Evolutionary conservation across 2,888 invertebrate species (phyloP).

Genomic region (Folsomia manolachei): DNA sequence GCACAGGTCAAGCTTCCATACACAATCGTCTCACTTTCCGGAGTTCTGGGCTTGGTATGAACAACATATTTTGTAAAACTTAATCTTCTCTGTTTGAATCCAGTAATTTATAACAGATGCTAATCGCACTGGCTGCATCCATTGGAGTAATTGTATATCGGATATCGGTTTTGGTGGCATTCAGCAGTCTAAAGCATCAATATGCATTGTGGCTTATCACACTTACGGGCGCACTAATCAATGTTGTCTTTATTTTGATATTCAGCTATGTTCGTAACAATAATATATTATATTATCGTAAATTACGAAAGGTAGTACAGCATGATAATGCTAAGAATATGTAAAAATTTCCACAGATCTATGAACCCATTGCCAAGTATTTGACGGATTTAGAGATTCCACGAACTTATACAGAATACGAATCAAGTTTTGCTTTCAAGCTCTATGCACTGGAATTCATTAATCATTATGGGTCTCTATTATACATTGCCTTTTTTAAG

Average conservation of each 20-base stretch:
- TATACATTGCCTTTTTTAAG: slow-evolving; percentile 89
- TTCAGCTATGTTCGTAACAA: slow-evolving; percentile 86
- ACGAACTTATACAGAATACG: slow-evolving; percentile 89
- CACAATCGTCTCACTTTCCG: slow-evolving; percentile 78
- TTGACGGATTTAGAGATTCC: slow-evolving; percentile 82
- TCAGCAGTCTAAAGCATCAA: slow-evolving; percentile 56
- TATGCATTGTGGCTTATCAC: slow-evolving; percentile 67
- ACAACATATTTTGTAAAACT: background rate
- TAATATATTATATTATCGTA: background rate
- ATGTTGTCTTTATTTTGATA: slow-evolving; percentile 81
- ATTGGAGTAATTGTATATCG: slow-evolving; percentile 91
- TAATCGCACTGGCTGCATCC: slow-evolving; percentile 86
- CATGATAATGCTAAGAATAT: background rate
- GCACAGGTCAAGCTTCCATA: slow-evolving; percentile 80
- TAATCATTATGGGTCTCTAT: slow-evolving; percentile 93
- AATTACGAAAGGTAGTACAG: background rate
- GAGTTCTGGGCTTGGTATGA: slow-evolving; percentile 74
- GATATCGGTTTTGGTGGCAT: slow-evolving; percentile 75
- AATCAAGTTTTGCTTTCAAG: slow-evolving; percentile 89
- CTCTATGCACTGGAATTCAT: slow-evolving; percentile 93
- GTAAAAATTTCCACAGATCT: background rate
- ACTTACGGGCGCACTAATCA: slow-evolving; percentile 85
- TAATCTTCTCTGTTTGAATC: slow-evolving; percentile 68
- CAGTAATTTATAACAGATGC: too few relatives aligned
- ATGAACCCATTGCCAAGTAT: slow-evolving; percentile 64